Evolutionary conservation across 2,797 vertebrate species (phyloP).

Genomic region (Pempheris klunzingeri): DNA sequence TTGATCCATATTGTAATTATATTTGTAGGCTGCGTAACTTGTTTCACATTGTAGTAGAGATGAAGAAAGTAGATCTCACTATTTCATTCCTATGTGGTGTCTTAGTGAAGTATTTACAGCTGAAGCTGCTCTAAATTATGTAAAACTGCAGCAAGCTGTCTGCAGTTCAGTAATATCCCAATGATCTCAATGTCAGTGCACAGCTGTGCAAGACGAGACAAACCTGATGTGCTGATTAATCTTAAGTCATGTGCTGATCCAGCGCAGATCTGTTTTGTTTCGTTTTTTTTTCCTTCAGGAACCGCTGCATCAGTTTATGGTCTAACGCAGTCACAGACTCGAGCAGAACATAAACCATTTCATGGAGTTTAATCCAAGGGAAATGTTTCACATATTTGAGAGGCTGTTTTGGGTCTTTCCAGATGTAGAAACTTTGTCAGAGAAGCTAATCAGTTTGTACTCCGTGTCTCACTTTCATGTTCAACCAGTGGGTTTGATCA

Average conservation of each 20-base stretch:
- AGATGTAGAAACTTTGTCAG: conserved; percentile 59
- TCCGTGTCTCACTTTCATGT: conserved; percentile 29
- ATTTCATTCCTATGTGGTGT: conserved; percentile 5
- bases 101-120: conserved; percentile 27
- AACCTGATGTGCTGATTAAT: conserved; percentile 17
- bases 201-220: conserved; percentile 10
- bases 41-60: too few species aligned
- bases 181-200: conserved; percentile 7
- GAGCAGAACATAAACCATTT: conserved; percentile 58
- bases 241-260: background rate
- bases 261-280: background rate
- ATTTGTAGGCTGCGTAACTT: background rate
- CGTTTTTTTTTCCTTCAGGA: background rate
- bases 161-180: conserved; percentile 15
- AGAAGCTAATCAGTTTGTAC: conserved; percentile 48
- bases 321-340: conserved; percentile 38
- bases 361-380: conserved; percentile 51
- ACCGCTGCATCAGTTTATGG: conserved; percentile 40
- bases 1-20: background rate
- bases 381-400: conserved; percentile 61
- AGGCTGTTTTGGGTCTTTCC: conserved; percentile 54
- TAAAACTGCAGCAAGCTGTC: conserved; percentile 25
- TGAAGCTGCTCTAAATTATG: conserved; percentile 23
- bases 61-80: background rate
- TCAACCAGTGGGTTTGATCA: conserved; percentile 55